Evolutionary conservation across 2,113 vertebrate species (phyloP), one percentile per base, ranked within the genome.

Genomic region (Oreotrochilus melanogaster): DNA sequence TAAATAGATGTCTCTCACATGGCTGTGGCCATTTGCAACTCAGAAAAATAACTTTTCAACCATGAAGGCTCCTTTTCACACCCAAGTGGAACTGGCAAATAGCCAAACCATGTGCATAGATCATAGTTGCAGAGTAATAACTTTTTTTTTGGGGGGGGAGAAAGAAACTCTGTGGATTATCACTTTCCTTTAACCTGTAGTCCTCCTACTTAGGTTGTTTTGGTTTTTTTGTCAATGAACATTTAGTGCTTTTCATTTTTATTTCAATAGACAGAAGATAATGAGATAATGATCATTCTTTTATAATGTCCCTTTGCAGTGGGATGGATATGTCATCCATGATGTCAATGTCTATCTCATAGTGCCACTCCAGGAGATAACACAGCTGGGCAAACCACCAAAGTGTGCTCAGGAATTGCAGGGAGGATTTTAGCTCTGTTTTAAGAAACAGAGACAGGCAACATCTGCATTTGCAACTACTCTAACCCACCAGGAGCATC

Each of bases 21-120:
- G 87, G 75, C 92, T n/a, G 17, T 76, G 64, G 48, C 66, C 65
- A 78, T 96, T 90, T 93, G 88, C 0, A 3, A 92, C 78, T 97
- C 95, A 96, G 88, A 93, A 96, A 96, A 95, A 90, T 18, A 92
- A 17, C 42, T 93, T 94, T 91, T 91, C 92, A 92, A 62, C 87
- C 92, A 89, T 91, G 85, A 94, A 96, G 57, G 64, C 83, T 92
- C 78, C 86, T 95, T 97, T 95, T 96, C 95, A 95, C 92, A 97
- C 89, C 86, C 89, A 95, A 92, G 80, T 85, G 73, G 90, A 96
- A 66, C 75, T 95, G 96, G 94, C 80, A 96, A 93, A 87, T 70
- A 71, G 75, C 93, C 96, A 96, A 79, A 81, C 78, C 87, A 84
- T 73, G 88, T 94, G 72, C 57, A 60, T 22, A 35, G 66, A 86